Base-by-base conservation (phyloP, 2,113 vertebrate genomes). In the Mastomys natalensis region DNA sequence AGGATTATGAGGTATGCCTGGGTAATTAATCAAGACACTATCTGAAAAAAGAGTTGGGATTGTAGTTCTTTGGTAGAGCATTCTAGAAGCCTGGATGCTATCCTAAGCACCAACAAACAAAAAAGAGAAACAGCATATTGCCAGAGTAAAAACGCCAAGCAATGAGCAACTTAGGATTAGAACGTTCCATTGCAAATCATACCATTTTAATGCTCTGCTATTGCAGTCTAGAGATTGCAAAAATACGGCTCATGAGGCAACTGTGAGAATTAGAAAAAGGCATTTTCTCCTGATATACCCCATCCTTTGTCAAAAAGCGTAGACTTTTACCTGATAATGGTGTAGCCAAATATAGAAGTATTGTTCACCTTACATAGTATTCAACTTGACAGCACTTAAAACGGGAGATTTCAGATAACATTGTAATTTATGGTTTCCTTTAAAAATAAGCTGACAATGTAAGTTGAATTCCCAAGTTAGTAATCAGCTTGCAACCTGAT, bases 181-280 rank as follows among this genome's bases (percentile, higher is more conserved):
- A 48, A 76, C 60, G 5, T 16, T 85, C 31, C 53, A 74, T 66
- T 66, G 29, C 34, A 70, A 37, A n/a, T 53, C 19, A 15, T 81
- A 31, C 78, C 37, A 13, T 9, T 58, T 53, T 85, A 93, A 66
- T 81, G 62, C n/a, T 62, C 34, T 94, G 2, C 72, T 48, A 51
- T 73, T 73, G 26, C 64, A 53, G 76, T 78, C 24, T 19, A 86
- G 72, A 62, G 40, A 45, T 66, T 72, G 45, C 74, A 86, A 84
- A 66, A 84, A 92, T 85, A 55, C 16, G 17, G 11, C 73, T 24
- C 66, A 4, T 53, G 29, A 60, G 72, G 40, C 45, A 51, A 22
- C 55, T 93, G 48, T 93, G 87, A 94, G 78, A 89, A 73, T 58
- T 84, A 26, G 64, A 16, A 73, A 96, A 94, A 89, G 45, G 24